These are phyloP conservation scores for Cetonia aurata DNA, from an alignment of 2,888 invertebrate genomes.

Conservation along the genomic window DNA sequence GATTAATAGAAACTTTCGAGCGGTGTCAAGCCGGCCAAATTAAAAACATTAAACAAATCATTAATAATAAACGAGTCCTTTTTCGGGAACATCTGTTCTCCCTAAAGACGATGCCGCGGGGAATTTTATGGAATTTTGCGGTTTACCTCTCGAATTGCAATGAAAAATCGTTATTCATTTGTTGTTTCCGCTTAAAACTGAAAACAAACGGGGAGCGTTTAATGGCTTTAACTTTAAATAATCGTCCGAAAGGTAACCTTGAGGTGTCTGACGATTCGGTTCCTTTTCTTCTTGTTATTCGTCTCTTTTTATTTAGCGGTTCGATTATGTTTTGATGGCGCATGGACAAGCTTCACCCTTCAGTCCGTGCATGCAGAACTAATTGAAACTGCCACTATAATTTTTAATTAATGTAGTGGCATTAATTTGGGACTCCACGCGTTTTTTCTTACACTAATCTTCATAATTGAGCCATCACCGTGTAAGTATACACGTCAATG, in stretches of 20 bases:
- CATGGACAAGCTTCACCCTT: conserved; percentile 1
- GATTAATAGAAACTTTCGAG: conserved; percentile 31
- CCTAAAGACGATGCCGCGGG: conserved; percentile 2
- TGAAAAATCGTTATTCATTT: conserved; percentile 33
- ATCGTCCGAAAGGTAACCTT: conserved; percentile 19
- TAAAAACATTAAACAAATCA: conserved; percentile 38
- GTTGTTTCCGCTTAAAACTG: conserved; percentile 29
- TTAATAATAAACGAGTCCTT: conserved; percentile 35
- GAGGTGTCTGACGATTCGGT: conserved; percentile 14
- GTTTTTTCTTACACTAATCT: not conserved
- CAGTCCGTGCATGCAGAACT: conserved; percentile 14
- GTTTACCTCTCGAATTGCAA: conserved; percentile 17
- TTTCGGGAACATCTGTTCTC: conserved; percentile 33
- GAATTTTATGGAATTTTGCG: conserved; percentile 31
- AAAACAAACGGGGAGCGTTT: conserved; percentile 28
- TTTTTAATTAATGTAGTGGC: conserved; percentile 12
- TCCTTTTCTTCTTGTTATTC: not conserved
- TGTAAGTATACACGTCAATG: too few species aligned
- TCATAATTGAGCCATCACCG: conserved; percentile 22
- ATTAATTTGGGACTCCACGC: not conserved
- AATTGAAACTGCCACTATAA: conserved; percentile 22
- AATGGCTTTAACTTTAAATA: conserved; percentile 29
- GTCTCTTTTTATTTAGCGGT: not conserved
- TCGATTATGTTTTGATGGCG: conserved; percentile 10
- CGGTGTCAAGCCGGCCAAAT: conserved; percentile 24